These are phyloP conservation scores for Coenonympha glycerion DNA, from an alignment of 2,888 invertebrate species.

Conservation along the genomic window DNA sequence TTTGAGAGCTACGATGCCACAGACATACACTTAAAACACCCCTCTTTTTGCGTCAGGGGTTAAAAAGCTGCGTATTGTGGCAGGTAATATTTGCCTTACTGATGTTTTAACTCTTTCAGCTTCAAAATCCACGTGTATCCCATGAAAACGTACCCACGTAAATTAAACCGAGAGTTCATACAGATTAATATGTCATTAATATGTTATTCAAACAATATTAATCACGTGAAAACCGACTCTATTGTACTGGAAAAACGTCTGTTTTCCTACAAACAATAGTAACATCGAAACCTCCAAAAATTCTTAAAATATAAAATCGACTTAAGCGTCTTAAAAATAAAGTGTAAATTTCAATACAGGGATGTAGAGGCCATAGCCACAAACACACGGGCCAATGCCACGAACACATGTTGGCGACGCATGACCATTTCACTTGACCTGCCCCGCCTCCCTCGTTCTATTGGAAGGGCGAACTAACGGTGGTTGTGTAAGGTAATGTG, in stretches of 20 bases:
- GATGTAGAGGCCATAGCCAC: conserved; percentile 41
- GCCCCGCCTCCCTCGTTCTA: conserved; percentile 34
- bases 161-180: conserved; percentile 33
- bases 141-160: conserved; percentile 32
- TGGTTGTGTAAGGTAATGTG: conserved; percentile 27
- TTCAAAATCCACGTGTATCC: conserved; percentile 13
- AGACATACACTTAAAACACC: no score
- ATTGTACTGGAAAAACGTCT: conserved; percentile 21
- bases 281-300: conserved; percentile 28
- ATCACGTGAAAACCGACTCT: conserved; percentile 20
- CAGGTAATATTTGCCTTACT: not conserved
- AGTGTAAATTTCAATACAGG: conserved; percentile 41
- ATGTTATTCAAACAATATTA: conserved; percentile 30
- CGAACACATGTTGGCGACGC: conserved; percentile 65
- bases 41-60: no score
- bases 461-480: conserved; percentile 25
- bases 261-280: conserved; percentile 23
- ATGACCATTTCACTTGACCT: conserved; percentile 45
- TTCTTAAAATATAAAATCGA: conserved; percentile 3
- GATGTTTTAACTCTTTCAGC: not conserved
- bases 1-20: no score
- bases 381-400: conserved; percentile 60
- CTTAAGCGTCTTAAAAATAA: conserved; percentile 9
- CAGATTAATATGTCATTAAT: conserved; percentile 38
- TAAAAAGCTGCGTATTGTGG: not conserved